Evolutionary conservation across 1,140 invertebrate species (phyloP), one percentile per base, ranked within the genome.

Genomic region (Zaprionus vittiger): DNA sequence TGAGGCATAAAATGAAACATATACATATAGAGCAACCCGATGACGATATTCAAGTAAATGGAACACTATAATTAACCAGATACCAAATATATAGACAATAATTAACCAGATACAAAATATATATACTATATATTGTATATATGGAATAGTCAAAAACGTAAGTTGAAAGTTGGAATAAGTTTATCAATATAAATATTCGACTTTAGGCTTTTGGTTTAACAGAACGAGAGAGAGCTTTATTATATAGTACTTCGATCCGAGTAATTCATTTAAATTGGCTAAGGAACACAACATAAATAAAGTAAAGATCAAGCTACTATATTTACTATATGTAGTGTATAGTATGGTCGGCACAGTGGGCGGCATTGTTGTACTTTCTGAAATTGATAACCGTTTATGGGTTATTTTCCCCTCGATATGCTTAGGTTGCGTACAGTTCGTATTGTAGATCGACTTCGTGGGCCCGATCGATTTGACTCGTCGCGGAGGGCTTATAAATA

Each of bases 371-470:
- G 9, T 68, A 31, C 34, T 49, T 28, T 62, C 20, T 37, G 37
- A 57, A 69, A 63, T 70, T 74, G 66, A 74, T 74, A 74, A 74
- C 49, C 66, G 52, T 63, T 74, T 57, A 57, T 69, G 66, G 72
- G 59, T 68, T 61, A 70, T 74, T 74, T 69, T 62, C 20, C 28
- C 57, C 38, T 56, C 47, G 66, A 44, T 73, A 28, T 60, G 34
- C 22, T n/a, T 26, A 12, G 44, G 15, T 5, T 26, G 34, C 9
- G 24, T 49, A 64, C 26, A 24, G 54, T 54, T 54, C 44, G 28
- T 34, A 38, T 56, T 26, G 34, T 28, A 24, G 52, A 41, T 20
- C 54, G 34, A 56, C 63, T 66, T 66, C 63, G 52, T 66, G 69
- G 52, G 52, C 47, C 24, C 22, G 57, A 44, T 37, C 24, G 31